Percentiles rank a stretch among this genome's conserved stretches.
phyloP scores from a whole-genome alignment of 2,888 invertebrate species.

The Hemicrepidius hirtus region DNA sequence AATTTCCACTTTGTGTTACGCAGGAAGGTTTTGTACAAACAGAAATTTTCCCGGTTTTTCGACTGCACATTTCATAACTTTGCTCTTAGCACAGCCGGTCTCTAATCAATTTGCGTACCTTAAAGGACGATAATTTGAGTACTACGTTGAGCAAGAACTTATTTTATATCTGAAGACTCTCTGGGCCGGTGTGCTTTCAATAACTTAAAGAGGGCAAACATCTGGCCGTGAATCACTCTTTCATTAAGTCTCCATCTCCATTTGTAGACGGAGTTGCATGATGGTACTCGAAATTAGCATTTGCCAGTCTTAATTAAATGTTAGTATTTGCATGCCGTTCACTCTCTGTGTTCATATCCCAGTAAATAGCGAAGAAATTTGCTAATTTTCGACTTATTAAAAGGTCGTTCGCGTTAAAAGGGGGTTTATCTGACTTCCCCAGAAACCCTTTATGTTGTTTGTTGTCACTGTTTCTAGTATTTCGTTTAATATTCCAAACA shows the following conservation, averaged over 20 bases:
- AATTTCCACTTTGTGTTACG: slow-evolving; percentile 23
- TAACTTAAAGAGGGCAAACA: slow-evolving; percentile 55
- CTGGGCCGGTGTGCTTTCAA: slow-evolving; percentile 42
- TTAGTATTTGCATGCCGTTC: slow-evolving; percentile 42
- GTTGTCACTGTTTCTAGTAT: slow-evolving; percentile 8
- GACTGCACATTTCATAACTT: neutral
- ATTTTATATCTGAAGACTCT: slow-evolving; percentile 22
- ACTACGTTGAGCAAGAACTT: slow-evolving; percentile 14
- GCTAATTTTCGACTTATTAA: slow-evolving; percentile 37
- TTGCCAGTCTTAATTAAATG: slow-evolving; percentile 47
- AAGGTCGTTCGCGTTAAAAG: slow-evolving; percentile 7
- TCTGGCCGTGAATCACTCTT: slow-evolving; percentile 54
- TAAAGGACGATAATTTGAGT: slow-evolving; percentile 27
- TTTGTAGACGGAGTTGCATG: slow-evolving; percentile 36
- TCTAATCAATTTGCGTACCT: slow-evolving; percentile 25
- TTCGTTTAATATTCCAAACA: neutral
- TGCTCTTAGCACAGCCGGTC: neutral
- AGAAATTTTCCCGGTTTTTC: neutral
- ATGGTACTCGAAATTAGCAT: slow-evolving; percentile 46
- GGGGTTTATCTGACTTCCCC: slow-evolving; percentile 13
- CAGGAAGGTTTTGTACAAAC: slow-evolving; percentile 9
- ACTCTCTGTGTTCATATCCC: slow-evolving; percentile 33
- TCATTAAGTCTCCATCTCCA: slow-evolving; percentile 54
- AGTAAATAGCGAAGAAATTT: slow-evolving; percentile 33
- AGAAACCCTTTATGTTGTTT: slow-evolving; percentile 2